Percentiles rank a stretch among this genome's conserved stretches.
Conservation (phyloP, 2,888 invertebrate genomes). For the Druceiella hillmani region DNA sequence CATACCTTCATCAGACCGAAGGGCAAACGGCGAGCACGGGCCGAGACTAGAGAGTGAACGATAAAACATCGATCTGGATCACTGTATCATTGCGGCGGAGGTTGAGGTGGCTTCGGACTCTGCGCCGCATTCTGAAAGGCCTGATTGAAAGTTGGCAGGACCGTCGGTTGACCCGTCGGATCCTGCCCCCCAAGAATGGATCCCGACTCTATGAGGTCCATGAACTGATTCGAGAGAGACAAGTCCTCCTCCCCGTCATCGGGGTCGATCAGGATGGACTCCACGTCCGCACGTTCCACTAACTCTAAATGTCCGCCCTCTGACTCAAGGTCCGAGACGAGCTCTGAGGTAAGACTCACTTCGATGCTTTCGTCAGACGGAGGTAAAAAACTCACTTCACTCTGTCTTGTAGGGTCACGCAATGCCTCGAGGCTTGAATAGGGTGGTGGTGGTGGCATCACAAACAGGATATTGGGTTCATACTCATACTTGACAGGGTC, state of each 20-base stretch:
- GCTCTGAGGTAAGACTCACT: not conserved
- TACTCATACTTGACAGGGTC: constrained; percentile 37
- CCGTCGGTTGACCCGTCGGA: constrained; percentile 28
- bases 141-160: constrained; percentile 45
- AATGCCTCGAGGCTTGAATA: constrained; percentile 26
- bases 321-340: constrained; percentile 18
- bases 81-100: constrained; percentile 44
- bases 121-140: constrained; percentile 42
- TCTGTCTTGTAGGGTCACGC: constrained; percentile 31
- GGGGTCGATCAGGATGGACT: constrained; percentile 38
- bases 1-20: constrained; percentile 22
- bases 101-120: constrained; percentile 42
- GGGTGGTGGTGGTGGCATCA: constrained; percentile 34
- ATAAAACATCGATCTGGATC: too few relatives aligned
- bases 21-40: constrained; percentile 26
- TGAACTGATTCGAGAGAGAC: constrained; percentile 33
- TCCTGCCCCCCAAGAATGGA: constrained; percentile 31
- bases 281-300: constrained; percentile 35
- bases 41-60: too few relatives aligned
- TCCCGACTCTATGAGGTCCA: constrained; percentile 25
- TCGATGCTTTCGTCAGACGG: constrained; percentile 1
- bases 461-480: constrained; percentile 38
- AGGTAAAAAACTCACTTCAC: not conserved
- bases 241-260: constrained; percentile 44
- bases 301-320: constrained; percentile 34